Base-by-base conservation (phyloP, 2,797 vertebrate genomes). In the Sebastes iracundus region DNA sequence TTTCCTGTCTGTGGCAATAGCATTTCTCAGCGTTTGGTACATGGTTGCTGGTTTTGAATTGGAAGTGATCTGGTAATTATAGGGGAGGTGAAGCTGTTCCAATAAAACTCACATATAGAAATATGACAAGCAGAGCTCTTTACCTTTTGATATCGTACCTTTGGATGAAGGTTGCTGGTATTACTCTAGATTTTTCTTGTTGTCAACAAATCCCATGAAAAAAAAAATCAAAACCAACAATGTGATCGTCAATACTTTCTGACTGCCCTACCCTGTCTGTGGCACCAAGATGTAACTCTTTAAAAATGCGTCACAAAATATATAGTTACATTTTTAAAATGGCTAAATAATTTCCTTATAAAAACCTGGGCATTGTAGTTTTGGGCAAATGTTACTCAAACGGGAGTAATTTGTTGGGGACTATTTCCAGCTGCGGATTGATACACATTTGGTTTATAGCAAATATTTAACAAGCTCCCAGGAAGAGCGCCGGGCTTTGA, bases 51-150 rank as follows among this genome's bases (percentile, higher is more conserved):
- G 18, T 59, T 83, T 30, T 78, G 71, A 79, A 86, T 88, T 67
- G 79, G 71, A 88, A 68, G 81, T 67, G 61, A 90, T 88, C 5
- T 42, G 30, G 68, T 84, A 74, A 82, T 83, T 81, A 72, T 58
- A 60, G 68, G 20, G 60, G 69, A 67, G 32, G 22, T 74, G 59
- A 85, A 52, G 74, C 23, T 53, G 71, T 59, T 22, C 12, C 7
- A 68, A 33, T 53, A 61, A 75, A 53, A 62, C 12, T n/a, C 28
- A 32, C 14, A 60, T 49, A 25, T 68, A 78, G 75, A 73, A 77
- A 74, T 65, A 84, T 62, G 63, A 62, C 33, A 4, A 27, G 38
- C 20, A 46, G 18, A 73, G 32, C 20, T 11, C 4, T 49, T 27
- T 28, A 67, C 10, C 42, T 64, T 38, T 42, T 61, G 13, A 12